phyloP scores from a whole-genome alignment of 2,113 vertebrate species.

The Furnarius figulus region DNA sequence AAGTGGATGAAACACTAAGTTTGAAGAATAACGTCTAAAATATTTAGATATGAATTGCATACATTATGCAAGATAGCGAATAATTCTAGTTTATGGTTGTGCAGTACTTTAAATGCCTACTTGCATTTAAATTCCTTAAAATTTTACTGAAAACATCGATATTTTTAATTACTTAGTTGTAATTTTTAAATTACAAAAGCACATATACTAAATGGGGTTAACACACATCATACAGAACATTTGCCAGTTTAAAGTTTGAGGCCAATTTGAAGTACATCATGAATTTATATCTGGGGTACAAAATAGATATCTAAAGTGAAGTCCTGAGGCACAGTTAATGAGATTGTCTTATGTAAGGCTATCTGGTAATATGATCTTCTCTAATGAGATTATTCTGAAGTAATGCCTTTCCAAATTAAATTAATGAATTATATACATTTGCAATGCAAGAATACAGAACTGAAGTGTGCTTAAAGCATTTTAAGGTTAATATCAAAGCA shows the following conservation, averaged over 20 bases:
- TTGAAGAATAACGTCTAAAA: background rate
- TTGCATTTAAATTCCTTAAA: background rate
- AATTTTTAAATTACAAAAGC: background rate
- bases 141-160: background rate
- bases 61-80: background rate
- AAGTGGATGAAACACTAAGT: background rate
- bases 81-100: background rate
- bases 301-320: conserved; percentile 66
- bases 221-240: background rate
- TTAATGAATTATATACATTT: conserved; percentile 57
- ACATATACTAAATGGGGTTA: background rate
- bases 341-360: conserved; percentile 67
- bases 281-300: conserved; percentile 28
- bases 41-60: background rate
- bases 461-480: background rate
- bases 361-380: conserved; percentile 60
- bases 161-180: background rate
- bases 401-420: conserved; percentile 68
- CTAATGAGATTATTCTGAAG: conserved; percentile 64
- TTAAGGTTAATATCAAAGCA: background rate
- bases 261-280: conserved; percentile 39
- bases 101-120: background rate
- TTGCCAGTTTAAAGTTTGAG: conserved; percentile 36
- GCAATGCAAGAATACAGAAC: conserved; percentile 16
- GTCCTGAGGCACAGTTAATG: conserved; percentile 63